Base-by-base conservation (phyloP, 1,140 invertebrate genomes). In the Aphaenogaster floridana region DNA sequence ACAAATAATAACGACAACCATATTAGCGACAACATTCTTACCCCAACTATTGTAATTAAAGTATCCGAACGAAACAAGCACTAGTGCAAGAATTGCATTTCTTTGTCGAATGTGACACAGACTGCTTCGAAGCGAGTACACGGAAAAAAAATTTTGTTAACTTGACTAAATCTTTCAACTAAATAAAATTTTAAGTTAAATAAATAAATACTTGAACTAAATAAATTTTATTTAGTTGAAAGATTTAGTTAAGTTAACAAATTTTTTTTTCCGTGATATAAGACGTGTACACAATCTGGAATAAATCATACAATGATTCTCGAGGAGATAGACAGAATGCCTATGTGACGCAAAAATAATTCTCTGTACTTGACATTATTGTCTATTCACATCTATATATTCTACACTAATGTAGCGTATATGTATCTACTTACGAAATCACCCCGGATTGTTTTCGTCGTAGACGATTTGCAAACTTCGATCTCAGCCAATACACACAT, bases 1-100 rank as follows among this genome's bases (percentile, higher is more conserved):
- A 15, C 4, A 69, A 74, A 86, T 86, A 89, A 85, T 76, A 74
- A 36, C 57, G 76, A 87, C 74, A 87, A 77, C 59, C 63, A 39
- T 66, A 89, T 81, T 81, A 21, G 6, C 8, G 17, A 13, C 39
- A 74, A 74, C 6, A 36, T 36, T 3, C 1, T 64, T 48, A 4
- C 8, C 6, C 8, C 8, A 17, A 72, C 9, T 45, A 48, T 21
- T 45, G 15, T 64, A 52, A 64, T 64, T 50, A 72, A 72, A 36
- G 7, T 50, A 59, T 42, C 13, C 9, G 28, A 66, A 6, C 17
- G 17, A 48, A 66, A n/a, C 8, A 45, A 64, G 17, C 9, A 11
- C 28, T 21, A 21, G 21, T 21, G 21, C 21, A 21, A 21, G 21
- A 21, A 21, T 21, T 21, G 21, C 21, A 21, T 21, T 21, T 21